phyloP scores from a whole-genome alignment of 2,888 invertebrate genomes.

The Ormyrus thymus region DNA sequence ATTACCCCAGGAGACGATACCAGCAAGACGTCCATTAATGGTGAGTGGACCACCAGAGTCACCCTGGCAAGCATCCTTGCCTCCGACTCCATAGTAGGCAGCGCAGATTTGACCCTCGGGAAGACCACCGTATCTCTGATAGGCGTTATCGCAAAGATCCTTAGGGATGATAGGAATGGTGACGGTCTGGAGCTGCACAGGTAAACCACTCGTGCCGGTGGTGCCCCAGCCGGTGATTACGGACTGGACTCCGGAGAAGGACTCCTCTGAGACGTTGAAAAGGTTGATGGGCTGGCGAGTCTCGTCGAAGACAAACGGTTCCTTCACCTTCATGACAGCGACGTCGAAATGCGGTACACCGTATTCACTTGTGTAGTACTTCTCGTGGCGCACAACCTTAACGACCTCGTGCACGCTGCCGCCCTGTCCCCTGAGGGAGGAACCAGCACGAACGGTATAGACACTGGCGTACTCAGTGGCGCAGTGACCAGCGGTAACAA shows the following conservation, averaged over 20 bases:
- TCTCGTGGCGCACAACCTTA: conserved; percentile 76
- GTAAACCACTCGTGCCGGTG: conserved; percentile 53
- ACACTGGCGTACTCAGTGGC: conserved; percentile 71
- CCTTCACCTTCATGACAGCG: conserved; percentile 76
- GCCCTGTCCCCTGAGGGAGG: conserved; percentile 75
- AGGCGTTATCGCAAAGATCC: conserved; percentile 75
- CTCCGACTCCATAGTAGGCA: conserved; percentile 76
- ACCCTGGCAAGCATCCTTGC: conserved; percentile 69
- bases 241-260: conserved; percentile 56
- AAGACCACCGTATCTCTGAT: conserved; percentile 62
- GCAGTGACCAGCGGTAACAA: conserved; percentile 77
- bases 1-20: conserved; percentile 75
- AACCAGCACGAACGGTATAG: conserved; percentile 71
- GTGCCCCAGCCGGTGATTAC: conserved; percentile 65
- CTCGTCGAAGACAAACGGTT: conserved; percentile 76
- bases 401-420: conserved; percentile 76
- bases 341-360: conserved; percentile 74
- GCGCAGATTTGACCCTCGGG: conserved; percentile 78
- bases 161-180: conserved; percentile 76
- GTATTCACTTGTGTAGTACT: conserved; percentile 74
- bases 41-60: conserved; percentile 66
- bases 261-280: conserved; percentile 67
- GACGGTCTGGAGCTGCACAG: conserved; percentile 40
- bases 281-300: no score
- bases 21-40: conserved; percentile 63